Conservation (phyloP, 2,888 invertebrate genomes). For the Formica aserva region DNA sequence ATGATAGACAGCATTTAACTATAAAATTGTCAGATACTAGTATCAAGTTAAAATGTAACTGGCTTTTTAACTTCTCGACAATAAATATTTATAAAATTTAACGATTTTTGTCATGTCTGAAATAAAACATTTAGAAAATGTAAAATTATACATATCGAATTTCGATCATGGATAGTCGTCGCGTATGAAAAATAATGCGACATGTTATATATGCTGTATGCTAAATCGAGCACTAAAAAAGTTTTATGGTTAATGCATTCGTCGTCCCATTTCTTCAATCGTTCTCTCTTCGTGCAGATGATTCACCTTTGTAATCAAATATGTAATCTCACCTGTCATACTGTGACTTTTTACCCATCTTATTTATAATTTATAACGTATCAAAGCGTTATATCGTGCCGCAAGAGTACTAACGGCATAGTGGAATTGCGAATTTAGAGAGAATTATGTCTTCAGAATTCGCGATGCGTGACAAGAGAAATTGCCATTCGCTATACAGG, state of each 20-base stretch:
- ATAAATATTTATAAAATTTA: background rate
- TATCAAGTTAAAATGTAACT: background rate
- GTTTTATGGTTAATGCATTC: slow-evolving; percentile 45
- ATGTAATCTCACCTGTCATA: slow-evolving; percentile 59
- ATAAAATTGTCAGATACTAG: slow-evolving; percentile 13
- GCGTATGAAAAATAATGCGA: background rate
- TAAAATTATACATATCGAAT: background rate
- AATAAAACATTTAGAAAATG: slow-evolving; percentile 3
- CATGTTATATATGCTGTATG: background rate
- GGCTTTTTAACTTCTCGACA: background rate
- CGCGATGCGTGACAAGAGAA: slow-evolving; percentile 36
- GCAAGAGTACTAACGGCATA: background rate
- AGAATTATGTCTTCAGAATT: slow-evolving; percentile 49
- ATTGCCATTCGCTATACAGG: slow-evolving; percentile 20
- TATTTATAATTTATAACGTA: slow-evolving; percentile 67
- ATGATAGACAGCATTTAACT: background rate
- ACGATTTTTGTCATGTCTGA: slow-evolving; percentile 2
- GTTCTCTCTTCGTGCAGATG: background rate
- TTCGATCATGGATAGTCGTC: background rate
- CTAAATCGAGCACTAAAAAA: slow-evolving; percentile 36
- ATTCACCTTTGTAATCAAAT: slow-evolving; percentile 62
- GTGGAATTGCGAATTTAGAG: slow-evolving; percentile 40
- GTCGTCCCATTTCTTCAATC: slow-evolving; percentile 15
- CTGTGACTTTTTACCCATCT: slow-evolving; percentile 15
- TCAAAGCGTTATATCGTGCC: slow-evolving; percentile 29